A percentile compares a stretch with the other conserved stretches of the same genome.
Conservation (phyloP, 37 sponge, comb jelly and placozoan genomes). For the Agelas oroides region DNA sequence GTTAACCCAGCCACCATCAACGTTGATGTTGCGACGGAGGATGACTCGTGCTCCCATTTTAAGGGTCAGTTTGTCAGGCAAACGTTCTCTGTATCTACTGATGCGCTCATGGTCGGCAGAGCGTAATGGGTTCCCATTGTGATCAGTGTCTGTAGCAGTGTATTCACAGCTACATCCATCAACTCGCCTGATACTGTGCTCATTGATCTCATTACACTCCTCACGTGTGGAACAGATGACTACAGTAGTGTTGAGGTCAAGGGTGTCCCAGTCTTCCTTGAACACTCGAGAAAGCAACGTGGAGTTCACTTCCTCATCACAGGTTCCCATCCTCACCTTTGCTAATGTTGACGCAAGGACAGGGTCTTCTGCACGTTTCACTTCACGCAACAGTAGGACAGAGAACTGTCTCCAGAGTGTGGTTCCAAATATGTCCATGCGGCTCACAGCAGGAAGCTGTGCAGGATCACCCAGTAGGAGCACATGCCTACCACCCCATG, state of each 20-base stretch:
- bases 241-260: conserved; percentile 12
- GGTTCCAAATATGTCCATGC: conserved; percentile 8
- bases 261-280: neutral
- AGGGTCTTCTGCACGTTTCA: neutral
- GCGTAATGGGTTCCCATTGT: conserved; percentile 5
- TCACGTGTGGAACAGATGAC: conserved; percentile 20
- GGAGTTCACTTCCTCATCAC: neutral
- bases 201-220: neutral
- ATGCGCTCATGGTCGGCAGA: neutral
- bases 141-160: neutral
- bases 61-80: neutral
- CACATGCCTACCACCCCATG: conserved; percentile 18
- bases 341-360: neutral
- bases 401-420: conserved; percentile 1
- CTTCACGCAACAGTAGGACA: neutral
- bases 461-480: conserved; percentile 21
- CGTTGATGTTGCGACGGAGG: neutral
- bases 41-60: conserved; percentile 2
- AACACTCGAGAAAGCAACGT: neutral
- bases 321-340: neutral
- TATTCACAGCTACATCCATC: neutral
- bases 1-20: conserved; percentile 11
- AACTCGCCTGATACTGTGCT: neutral
- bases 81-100: neutral
- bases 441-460: conserved; percentile 10